phyloP scores from a whole-genome alignment of 2,797 vertebrate species.

The Cheirogaleus major region DNA sequence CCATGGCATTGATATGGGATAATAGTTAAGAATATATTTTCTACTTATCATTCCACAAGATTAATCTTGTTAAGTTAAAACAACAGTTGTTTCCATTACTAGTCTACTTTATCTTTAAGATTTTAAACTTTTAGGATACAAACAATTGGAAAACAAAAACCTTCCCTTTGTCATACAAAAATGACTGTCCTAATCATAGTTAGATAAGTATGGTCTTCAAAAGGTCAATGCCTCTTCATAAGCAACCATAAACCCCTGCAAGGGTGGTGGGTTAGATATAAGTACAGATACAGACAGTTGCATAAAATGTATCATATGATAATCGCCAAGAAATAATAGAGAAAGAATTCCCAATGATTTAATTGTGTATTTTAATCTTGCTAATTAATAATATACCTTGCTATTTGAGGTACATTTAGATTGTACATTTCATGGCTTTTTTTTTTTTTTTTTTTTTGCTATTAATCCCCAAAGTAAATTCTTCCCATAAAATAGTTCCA shows the following conservation, averaged over 20 bases:
- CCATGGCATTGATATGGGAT: not conserved
- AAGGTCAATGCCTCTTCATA: not conserved
- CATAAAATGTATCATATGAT: rapidly evolving
- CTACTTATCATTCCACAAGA: not conserved
- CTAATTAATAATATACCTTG: not conserved
- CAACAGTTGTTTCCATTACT: not conserved
- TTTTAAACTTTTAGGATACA: not conserved
- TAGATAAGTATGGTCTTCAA: not conserved
- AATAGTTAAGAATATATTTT: not conserved
- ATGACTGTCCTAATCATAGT: not conserved
- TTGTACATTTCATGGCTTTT: not conserved
- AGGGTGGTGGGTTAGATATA: not conserved
- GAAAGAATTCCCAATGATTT: not conserved
- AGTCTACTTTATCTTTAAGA: not conserved
- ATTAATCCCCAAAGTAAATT: constrained; percentile 20
- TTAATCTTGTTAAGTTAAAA: not conserved
- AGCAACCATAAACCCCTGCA: not conserved
- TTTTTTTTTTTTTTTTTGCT: constrained; percentile 36
- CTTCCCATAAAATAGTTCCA: constrained; percentile 23
- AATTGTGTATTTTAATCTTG: not conserved
- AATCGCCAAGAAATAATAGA: not conserved
- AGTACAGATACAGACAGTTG: not conserved
- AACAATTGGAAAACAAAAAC: not conserved
- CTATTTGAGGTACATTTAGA: not conserved
- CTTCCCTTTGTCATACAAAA: not conserved